Evolutionary conservation across 2,113 vertebrate genomes (phyloP), one percentile per base, ranked within the genome.

Genomic region (Chionomys nivalis): DNA sequence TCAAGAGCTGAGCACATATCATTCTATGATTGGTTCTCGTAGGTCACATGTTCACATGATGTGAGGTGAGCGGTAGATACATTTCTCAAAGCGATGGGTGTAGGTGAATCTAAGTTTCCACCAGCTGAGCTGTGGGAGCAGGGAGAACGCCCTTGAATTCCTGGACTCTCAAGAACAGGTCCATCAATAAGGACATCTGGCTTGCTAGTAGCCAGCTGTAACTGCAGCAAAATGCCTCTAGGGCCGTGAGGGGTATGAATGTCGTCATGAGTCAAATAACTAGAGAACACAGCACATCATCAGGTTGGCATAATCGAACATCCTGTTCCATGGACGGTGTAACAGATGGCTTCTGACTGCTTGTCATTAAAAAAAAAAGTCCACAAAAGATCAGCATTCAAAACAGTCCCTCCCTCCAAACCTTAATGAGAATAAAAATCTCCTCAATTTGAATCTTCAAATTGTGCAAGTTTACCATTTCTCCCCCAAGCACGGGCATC

Each of bases 321-420:
- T 97, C 95, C 55, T 91, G 81, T 90, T 95, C 44, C 63, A n/a
- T 87, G 96, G 97, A 96, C 96, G 97, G 77, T 82, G 91, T 77
- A 93, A 96, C 97, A 97, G 97, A 97, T 96, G 97, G 97, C 73
- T 85, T 24, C 91, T 95, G 66, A 95, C 94, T 61, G 87, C 96
- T 96, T 97, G 91, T 93, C 93, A 93, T 10, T 95, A 94, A 89
- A 93, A 76, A 73, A 75, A 65, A 36, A 65, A n/a, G 70, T 72
- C 19, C 0, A 19, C 39, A 86, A 5, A 28, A 63, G 86, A 97
- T 73, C 66, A 97, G 14, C 0, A 11, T 39, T 49, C 76, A 88
- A 95, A 97, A 97, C 31, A 90, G 65, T 8, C 14, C 5, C 28
- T 5, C 24, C 31, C 44, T 88, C 75, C 5, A 55, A 76, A 90